phyloP scores from a whole-genome alignment of 2,113 vertebrate species.

The Cricetomys ansorgei region DNA sequence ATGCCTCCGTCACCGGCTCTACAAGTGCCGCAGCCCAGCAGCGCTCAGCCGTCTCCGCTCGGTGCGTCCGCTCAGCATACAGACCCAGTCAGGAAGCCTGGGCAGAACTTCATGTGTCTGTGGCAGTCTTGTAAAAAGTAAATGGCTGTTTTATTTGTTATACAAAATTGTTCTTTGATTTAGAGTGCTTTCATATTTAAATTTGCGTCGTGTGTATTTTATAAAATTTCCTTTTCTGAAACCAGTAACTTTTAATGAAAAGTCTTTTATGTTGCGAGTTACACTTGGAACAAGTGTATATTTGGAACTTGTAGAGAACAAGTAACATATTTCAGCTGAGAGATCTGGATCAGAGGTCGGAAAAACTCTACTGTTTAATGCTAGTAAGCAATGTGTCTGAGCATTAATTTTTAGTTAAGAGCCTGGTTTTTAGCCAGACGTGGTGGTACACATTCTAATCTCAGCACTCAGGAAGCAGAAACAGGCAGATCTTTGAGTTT shows the following conservation, averaged over 20 bases:
- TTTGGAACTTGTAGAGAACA: no score
- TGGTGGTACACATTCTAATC: neutral
- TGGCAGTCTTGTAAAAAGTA: slow-evolving; percentile 99
- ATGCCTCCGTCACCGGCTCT: slow-evolving; percentile 90
- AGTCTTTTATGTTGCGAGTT: slow-evolving; percentile 24
- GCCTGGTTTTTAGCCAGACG: neutral
- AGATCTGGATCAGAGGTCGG: neutral
- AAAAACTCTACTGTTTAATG: neutral
- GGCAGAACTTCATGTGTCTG: slow-evolving; percentile 99
- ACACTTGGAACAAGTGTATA: slow-evolving; percentile 16
- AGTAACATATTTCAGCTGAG: neutral
- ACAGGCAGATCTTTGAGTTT: neutral
- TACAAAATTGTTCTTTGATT: slow-evolving; percentile 55
- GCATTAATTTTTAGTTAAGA: slow-evolving; percentile 5
- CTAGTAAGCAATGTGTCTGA: neutral
- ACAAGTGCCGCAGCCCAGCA: slow-evolving; percentile 89
- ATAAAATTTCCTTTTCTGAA: slow-evolving; percentile 54
- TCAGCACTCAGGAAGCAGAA: neutral
- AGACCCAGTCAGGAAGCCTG: slow-evolving; percentile 94
- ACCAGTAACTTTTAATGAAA: slow-evolving; percentile 34
- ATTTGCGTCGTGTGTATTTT: slow-evolving; percentile 18
- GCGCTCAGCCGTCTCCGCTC: slow-evolving; percentile 88
- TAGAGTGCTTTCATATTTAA: slow-evolving; percentile 60
- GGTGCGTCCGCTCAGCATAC: slow-evolving; percentile 87
- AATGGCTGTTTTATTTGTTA: slow-evolving; percentile 71